These are phyloP conservation scores for Perizoma affinitatum DNA, from an alignment of 2,888 invertebrate genomes.

Conservation along the genomic window DNA sequence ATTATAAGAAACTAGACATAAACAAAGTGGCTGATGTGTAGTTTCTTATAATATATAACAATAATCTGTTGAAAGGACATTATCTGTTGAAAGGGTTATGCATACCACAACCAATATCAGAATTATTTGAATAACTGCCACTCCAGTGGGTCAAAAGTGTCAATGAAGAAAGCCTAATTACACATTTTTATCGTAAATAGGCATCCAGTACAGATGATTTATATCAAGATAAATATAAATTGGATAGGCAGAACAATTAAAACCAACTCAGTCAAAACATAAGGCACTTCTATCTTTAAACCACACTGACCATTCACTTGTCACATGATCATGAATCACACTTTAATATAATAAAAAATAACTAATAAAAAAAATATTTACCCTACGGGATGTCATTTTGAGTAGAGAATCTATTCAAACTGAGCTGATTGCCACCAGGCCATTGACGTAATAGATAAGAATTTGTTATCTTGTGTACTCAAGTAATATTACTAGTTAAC, in stretches of 20 bases:
- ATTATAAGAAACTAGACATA: no score
- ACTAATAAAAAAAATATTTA: constrained; percentile 53
- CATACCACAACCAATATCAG: not conserved
- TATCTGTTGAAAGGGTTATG: not conserved
- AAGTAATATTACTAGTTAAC: constrained; percentile 51
- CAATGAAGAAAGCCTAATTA: no score
- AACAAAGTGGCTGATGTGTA: no score
- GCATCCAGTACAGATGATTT: no score
- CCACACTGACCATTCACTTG: constrained; percentile 24
- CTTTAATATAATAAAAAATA: constrained; percentile 22
- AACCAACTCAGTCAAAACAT: constrained; percentile 18
- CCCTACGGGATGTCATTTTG: constrained; percentile 76
- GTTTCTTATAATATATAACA: not conserved
- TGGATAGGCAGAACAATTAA: constrained; percentile 6
- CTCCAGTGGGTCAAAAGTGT: not conserved
- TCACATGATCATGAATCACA: constrained; percentile 21
- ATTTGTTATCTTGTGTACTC: constrained; percentile 63
- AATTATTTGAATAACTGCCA: not conserved
- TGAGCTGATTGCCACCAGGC: constrained; percentile 64
- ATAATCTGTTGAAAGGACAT: not conserved
- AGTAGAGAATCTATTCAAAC: constrained; percentile 66
- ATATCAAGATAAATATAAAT: constrained; percentile 3
- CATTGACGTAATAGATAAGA: constrained; percentile 74
- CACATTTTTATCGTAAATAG: not conserved
- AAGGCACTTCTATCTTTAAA: constrained; percentile 23